Base-by-base conservation (phyloP, 2,888 invertebrate genomes). In the Hecatera dysodea region DNA sequence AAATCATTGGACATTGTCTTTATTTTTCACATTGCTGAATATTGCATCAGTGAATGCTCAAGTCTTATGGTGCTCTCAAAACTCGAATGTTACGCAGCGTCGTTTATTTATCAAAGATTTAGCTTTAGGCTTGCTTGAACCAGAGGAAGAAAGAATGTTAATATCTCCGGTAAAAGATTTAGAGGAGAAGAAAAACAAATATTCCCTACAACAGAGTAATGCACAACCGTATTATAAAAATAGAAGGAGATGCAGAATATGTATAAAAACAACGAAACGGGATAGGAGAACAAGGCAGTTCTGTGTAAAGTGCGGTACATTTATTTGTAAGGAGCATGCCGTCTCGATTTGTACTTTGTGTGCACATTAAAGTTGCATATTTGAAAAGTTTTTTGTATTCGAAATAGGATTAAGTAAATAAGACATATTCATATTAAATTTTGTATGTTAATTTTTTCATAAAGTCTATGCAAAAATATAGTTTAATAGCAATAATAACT, bases 11-110 rank as follows among this genome's bases (percentile, higher is more conserved):
- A 92, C 93, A 0, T 76, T 94, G 11, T 92, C 95, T 6, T 80
- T 96, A 71, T 95, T 96, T 79, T 95, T 93, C 69, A 93, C 93
- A 39, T 78, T 96, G 64, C 86, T 96, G 19, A 95, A 96, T 75
- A 92, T 96, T 82, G 95, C 95, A 1, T 90, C 94, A 0, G 87
- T 96, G 0, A 96, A 95, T 81, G 91, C 96, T 56, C 96, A 96
- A 87, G 94, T 95, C 1, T 80, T 95, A 71, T 96, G 95, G 94
- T 89, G 89, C 75, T 88, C 92, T 0, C 87, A 90, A 24, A 91
- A 90, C 67, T 70, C 84, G 0, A 81, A 84, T 68, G 73, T 91
- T 9, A 72, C 83, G 1, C 91, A 93, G 56, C 90, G 96, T 15
- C 90, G 94, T 17, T 67, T 86, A 29, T 96, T 95, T 70, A 92